Evolutionary conservation across 2,113 vertebrate species (phyloP), one percentile per base, ranked within the genome.

Genomic region (Leucosticte australis): DNA sequence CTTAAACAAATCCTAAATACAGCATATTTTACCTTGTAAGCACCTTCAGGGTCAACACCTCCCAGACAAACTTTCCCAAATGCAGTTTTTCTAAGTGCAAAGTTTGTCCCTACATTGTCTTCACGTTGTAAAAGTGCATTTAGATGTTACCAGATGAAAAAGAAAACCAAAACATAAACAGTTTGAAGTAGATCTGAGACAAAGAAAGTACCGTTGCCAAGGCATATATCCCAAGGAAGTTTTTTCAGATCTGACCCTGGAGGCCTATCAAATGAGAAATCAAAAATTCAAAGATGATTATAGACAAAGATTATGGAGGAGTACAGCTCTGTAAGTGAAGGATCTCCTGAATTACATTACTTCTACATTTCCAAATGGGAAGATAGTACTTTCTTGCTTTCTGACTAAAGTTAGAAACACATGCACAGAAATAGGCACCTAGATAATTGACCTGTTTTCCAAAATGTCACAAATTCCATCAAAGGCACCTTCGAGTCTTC

Each of bases 361-460:
- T 87, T 57, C 28, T 37, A 4, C n/a, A 1, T 89, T 90, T 83
- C 35, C 75, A 81, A 77, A 63, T 2, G 19, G 44, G 83, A 90
- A 75, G 33, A 86, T 53, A 52, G 44, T 0, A 1, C 64, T 90
- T 94, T 86, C 31, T 65, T 2, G 14, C 35, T 87, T 81, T 78
- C 57, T 86, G 50, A 80, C 86, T 90, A 75, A 94, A 97, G 42
- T 94, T 95, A 83, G 93, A 93, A 95, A 79, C 52, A 60, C 28
- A 33, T 20, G 44, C 37, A 37, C 92, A 80, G 56, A 95, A 93
- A 94, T 92, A 96, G 82, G 30, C 31, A 63, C 93, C 92, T 94
- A 95, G 76, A 95, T 95, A 94, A 87, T 70, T 92, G 90, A 96
- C 92, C 95, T 84, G 68, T 89, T 95, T 96, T 90, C 65, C 41